A percentile compares a stretch with the other conserved stretches of the same genome.
Conservation (phyloP, 2,113 vertebrate species). For the Pycnonotus jocosus region DNA sequence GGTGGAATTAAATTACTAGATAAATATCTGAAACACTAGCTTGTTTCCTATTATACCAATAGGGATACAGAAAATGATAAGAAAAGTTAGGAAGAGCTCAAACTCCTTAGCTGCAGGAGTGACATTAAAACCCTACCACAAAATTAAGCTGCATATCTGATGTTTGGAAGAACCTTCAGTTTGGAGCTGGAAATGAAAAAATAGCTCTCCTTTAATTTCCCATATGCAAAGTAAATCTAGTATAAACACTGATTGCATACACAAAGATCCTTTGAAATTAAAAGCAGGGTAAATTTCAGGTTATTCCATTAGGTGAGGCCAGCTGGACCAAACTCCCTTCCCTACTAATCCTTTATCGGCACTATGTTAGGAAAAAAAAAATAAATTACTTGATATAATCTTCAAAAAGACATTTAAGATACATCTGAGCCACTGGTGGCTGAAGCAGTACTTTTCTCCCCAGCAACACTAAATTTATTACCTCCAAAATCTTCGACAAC, state of each 20-base stretch:
- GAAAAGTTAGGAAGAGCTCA: not conserved
- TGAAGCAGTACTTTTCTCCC: not conserved
- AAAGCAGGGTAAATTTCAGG: constrained; percentile 25
- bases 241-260: not conserved
- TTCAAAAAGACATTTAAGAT: not conserved
- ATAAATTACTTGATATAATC: not conserved
- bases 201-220: not conserved
- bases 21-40: not conserved
- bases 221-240: not conserved
- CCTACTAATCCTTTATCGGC: not conserved
- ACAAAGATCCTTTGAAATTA: constrained; percentile 21
- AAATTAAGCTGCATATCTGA: not conserved
- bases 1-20: not conserved
- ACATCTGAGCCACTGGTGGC: not conserved
- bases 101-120: not conserved
- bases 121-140: not conserved
- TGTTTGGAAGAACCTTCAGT: not conserved
- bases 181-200: not conserved
- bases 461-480: not conserved
- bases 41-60: not conserved
- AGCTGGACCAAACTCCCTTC: not conserved
- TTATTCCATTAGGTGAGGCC: not conserved
- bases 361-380: not conserved
- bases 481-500: not conserved
- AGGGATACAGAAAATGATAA: not conserved